A percentile compares a stretch with the other conserved stretches of the same genome.
Conservation (phyloP, 2,113 vertebrate genomes). For the Pionites leucogaster region DNA sequence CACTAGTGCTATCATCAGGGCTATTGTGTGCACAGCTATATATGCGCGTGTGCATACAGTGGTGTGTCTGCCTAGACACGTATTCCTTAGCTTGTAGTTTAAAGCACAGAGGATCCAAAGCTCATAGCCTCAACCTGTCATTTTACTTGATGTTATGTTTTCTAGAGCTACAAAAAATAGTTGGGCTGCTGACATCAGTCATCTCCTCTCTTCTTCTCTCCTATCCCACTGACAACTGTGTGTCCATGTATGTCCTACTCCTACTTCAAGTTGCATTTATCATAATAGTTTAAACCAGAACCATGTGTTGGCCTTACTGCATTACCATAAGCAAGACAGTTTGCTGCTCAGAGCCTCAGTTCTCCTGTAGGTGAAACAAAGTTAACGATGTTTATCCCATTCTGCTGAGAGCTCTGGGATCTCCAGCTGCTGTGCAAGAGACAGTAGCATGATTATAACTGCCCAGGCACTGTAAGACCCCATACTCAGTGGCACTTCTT, state of each 20-base stretch:
- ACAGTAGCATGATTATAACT: not conserved
- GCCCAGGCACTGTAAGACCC: not conserved
- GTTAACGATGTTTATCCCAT: not conserved
- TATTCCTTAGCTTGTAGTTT: not conserved
- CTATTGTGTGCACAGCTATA: not conserved
- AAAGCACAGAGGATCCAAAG: not conserved
- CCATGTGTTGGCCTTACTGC: not conserved
- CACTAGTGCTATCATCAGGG: not conserved
- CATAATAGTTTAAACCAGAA: not conserved
- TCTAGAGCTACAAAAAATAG: not conserved
- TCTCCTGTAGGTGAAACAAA: not conserved
- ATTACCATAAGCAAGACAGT: not conserved
- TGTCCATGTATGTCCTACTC: not conserved
- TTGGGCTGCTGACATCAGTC: not conserved
- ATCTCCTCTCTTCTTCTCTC: not conserved
- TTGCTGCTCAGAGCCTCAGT: not conserved
- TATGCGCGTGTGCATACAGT: accelerated
- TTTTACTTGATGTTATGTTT: not conserved
- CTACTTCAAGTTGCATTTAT: not conserved
- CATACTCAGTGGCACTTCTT: not conserved
- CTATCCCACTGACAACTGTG: not conserved
- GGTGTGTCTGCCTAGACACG: not conserved
- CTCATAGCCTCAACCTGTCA: not conserved
- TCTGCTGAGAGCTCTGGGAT: not conserved
- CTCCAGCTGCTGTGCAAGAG: not conserved